Conservation (phyloP, 2,888 invertebrate genomes). For the Chironomus tentans region DNA sequence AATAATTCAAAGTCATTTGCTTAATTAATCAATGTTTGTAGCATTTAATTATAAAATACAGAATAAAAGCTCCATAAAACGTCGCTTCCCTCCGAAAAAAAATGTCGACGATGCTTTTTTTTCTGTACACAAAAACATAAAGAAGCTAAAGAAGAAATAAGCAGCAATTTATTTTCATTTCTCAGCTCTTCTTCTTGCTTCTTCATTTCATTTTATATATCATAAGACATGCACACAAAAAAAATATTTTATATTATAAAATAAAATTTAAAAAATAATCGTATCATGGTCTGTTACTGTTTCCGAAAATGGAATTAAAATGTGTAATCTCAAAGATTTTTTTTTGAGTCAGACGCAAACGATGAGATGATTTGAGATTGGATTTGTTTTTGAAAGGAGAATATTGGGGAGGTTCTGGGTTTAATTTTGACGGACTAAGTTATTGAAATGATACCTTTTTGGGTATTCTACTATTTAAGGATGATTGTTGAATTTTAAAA, state of each 20-base stretch:
- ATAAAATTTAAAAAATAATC: background rate
- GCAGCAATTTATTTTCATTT: background rate
- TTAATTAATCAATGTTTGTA: background rate
- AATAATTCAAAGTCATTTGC: background rate
- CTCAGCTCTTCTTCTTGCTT: background rate
- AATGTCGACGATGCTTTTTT: too few relatives aligned
- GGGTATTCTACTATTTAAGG: too few relatives aligned
- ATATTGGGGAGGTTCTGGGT: too few relatives aligned
- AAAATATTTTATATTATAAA: too few relatives aligned
- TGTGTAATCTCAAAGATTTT: conserved; percentile 5
- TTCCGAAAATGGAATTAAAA: conserved; percentile 16
- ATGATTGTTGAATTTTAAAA: too few relatives aligned
- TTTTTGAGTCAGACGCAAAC: background rate
- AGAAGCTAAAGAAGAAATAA: background rate
- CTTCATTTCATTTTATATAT: background rate
- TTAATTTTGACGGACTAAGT: too few relatives aligned
- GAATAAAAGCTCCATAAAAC: background rate
- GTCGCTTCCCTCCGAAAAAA: background rate
- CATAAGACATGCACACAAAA: background rate
- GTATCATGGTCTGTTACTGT: background rate
- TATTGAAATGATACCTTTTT: too few relatives aligned
- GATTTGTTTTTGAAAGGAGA: too few relatives aligned
- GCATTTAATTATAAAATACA: background rate
- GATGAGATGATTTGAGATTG: too few relatives aligned
- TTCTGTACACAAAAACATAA: too few relatives aligned